These are phyloP conservation scores for Pocota personata DNA, from an alignment of 2,888 invertebrate genomes.

Conservation along the genomic window DNA sequence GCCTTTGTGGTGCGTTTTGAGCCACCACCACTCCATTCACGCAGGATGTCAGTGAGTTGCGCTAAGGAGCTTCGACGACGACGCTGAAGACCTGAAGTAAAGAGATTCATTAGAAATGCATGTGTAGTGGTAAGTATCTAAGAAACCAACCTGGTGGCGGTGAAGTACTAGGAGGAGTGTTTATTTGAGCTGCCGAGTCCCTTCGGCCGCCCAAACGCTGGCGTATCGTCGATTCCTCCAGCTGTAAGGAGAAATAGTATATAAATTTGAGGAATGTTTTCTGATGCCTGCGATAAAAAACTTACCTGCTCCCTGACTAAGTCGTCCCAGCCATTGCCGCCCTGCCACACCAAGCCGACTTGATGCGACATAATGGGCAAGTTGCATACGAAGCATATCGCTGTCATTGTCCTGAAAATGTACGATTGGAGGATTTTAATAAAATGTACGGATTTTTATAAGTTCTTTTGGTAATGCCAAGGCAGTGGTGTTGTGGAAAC, in stretches of 20 bases:
- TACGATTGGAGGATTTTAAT: slow-evolving; percentile 3
- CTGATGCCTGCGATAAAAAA: too few species aligned
- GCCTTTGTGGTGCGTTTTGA: slow-evolving; percentile 84
- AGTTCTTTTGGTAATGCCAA: neutral
- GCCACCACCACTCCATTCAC: slow-evolving; percentile 92
- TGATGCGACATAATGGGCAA: slow-evolving; percentile 97
- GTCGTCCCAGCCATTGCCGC: slow-evolving; percentile 97
- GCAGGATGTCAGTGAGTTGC: slow-evolving; percentile 93
- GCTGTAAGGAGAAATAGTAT: slow-evolving; percentile 74
- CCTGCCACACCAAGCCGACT: slow-evolving; percentile 96
- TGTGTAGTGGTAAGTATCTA: too few species aligned
- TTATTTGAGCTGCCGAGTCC: slow-evolving; percentile 96
- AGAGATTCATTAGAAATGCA: neutral
- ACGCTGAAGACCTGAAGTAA: slow-evolving; percentile 85
- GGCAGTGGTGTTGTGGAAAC: neutral
- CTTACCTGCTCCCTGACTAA: slow-evolving; percentile 90
- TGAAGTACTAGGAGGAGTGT: slow-evolving; percentile 92
- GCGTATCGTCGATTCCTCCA: slow-evolving; percentile 92
- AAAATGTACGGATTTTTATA: neutral
- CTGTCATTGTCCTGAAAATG: slow-evolving; percentile 92
- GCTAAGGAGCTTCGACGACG: slow-evolving; percentile 93
- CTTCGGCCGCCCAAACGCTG: slow-evolving; percentile 93
- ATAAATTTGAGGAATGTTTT: too few species aligned
- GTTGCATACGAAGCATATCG: slow-evolving; percentile 98
- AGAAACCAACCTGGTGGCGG: slow-evolving; percentile 82